Evolutionary conservation across 2,113 vertebrate species (phyloP).

Genomic region (Sorex araneus): DNA sequence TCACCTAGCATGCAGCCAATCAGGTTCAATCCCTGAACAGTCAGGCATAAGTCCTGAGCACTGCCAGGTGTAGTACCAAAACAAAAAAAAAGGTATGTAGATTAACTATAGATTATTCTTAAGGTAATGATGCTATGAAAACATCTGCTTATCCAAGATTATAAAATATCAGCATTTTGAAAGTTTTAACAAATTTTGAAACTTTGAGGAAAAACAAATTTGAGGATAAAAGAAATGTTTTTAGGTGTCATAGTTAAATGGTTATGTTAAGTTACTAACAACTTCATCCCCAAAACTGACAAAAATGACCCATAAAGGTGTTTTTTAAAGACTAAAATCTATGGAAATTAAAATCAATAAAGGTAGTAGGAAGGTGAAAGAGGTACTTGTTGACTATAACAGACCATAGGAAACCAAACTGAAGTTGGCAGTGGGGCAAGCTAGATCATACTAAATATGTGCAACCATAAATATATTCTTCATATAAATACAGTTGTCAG

Average conservation of each 20-base stretch:
- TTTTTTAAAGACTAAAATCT: conserved; percentile 5
- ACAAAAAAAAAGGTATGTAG: neutral
- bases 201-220: no score
- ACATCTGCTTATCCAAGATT: neutral
- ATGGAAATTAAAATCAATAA: neutral
- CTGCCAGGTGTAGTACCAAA: no score
- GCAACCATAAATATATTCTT: no score
- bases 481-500: neutral
- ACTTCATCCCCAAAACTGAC: conserved; percentile 32
- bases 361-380: neutral
- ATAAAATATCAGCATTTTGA: conserved; percentile 26
- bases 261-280: neutral
- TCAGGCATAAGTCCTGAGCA: no score
- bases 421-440: no score
- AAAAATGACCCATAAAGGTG: neutral
- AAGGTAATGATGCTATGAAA: neutral
- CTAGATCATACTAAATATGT: no score
- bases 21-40: no score
- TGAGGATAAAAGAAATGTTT: neutral
- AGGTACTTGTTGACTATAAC: neutral
- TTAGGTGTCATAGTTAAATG: conserved; percentile 7
- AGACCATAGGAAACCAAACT: no score
- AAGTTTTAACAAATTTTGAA: conserved; percentile 18
- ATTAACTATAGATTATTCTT: neutral
- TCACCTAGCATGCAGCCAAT: no score